Base-by-base conservation (phyloP, 2,797 vertebrate species). In the Argya squamiceps region DNA sequence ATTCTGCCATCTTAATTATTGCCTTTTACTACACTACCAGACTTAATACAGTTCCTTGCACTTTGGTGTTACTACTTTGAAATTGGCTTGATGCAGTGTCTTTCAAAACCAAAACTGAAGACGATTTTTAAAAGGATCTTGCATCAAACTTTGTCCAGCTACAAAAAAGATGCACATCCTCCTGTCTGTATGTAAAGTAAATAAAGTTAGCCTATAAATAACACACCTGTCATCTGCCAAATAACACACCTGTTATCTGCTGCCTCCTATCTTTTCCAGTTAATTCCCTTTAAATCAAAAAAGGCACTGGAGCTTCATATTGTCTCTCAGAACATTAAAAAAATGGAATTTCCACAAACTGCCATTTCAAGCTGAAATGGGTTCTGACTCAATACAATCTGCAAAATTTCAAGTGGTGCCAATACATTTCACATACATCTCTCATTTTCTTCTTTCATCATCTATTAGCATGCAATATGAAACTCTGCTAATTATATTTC, bases 241-340 rank as follows among this genome's bases (percentile, higher is more conserved):
- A 59, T 69, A 55, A 50, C 12, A 78, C 82, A 59, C 23, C 39
- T 68, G 47, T 88, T 88, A 92, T 75, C 75, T 89, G 84, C 65
- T 92, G 63, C 87, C 69, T 95, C 58, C 16, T 75, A 22, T 84
- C 37, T 93, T 95, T 92, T 96, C 95, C 93, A 88, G 64, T 89
- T 90, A 64, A 59, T 43, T 88, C 85, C 34, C 70, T 94, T 91
- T 55, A 55, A 62, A 96, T 67, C 12, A 91, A 89, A 88, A 89
- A 47, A 69, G 65, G 77, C 88, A 93, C 2, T 30, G 24, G 15
- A 75, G 36, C 43, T 77, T 91, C 60, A 75, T 79, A 69, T 62
- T 46, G 21, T 43, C 34, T 76, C 63, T 82, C 46, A 80, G 32
- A 71, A 83, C 26, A 60, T 17, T 37, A 41, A 74, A 88, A 89